phyloP scores from a whole-genome alignment of 2,113 vertebrate species.

The Misgurnus anguillicaudatus region DNA sequence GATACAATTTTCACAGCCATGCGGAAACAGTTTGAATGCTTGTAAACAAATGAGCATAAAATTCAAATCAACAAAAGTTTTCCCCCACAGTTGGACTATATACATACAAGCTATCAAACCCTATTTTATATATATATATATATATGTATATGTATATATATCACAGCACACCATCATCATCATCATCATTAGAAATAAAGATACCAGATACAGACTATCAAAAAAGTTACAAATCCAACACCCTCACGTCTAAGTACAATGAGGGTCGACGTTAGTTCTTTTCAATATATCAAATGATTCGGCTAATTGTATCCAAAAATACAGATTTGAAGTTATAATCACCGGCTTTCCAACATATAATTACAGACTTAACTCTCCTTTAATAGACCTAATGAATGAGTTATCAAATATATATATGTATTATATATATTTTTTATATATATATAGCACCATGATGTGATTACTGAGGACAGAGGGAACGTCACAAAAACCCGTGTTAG shows the following conservation, averaged over 20 bases:
- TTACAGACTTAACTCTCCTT: slow-evolving; percentile 47
- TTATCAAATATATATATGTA: slow-evolving; percentile 82
- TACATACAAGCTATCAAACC: slow-evolving; percentile 88
- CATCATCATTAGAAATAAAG: slow-evolving; percentile 90
- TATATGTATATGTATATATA: slow-evolving; percentile 33
- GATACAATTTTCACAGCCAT: slow-evolving; percentile 94
- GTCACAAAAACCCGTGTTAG: slow-evolving; percentile 98
- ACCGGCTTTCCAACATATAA: slow-evolving; percentile 49
- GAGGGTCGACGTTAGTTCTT: slow-evolving; percentile 73
- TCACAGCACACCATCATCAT: slow-evolving; percentile 88
- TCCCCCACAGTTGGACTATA: slow-evolving; percentile 89
- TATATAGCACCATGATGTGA: slow-evolving; percentile 94
- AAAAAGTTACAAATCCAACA: slow-evolving; percentile 92
- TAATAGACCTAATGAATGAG: slow-evolving; percentile 50
- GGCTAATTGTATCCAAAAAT: slow-evolving; percentile 89
- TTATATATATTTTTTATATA: neutral
- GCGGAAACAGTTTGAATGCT: slow-evolving; percentile 80
- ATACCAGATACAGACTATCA: slow-evolving; percentile 93
- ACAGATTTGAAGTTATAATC: slow-evolving; percentile 86
- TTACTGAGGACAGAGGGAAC: slow-evolving; percentile 86
- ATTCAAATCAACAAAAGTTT: slow-evolving; percentile 80
- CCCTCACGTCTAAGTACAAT: slow-evolving; percentile 83
- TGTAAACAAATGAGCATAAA: slow-evolving; percentile 74
- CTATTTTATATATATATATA: slow-evolving; percentile 48
- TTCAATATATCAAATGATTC: slow-evolving; percentile 73